phyloP scores from a whole-genome alignment of 2,113 vertebrate genomes.

The Pelecanus crispus region DNA sequence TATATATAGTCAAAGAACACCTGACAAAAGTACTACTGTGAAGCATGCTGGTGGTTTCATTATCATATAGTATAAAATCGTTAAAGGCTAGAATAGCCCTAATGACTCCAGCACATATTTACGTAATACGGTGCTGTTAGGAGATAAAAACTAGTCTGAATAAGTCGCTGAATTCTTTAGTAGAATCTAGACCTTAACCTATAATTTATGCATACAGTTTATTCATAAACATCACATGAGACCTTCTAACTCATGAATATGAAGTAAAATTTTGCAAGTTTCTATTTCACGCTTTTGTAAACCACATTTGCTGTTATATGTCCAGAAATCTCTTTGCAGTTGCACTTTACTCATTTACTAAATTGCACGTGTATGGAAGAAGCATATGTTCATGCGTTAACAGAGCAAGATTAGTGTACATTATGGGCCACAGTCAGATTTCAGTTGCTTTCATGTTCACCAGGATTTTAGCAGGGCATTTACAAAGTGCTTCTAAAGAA shows the following conservation, averaged over 20 bases:
- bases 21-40: not conserved
- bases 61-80: not conserved
- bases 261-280: not conserved
- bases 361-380: not conserved
- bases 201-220: not conserved
- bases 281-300: not conserved
- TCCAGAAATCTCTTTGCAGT: not conserved
- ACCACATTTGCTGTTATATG: fast-evolving
- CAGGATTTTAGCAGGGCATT: not conserved
- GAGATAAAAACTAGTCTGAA: not conserved
- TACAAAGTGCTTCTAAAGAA: not conserved
- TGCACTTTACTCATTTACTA: not conserved
- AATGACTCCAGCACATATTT: not conserved
- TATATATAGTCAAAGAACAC: not conserved
- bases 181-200: not conserved
- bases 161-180: not conserved
- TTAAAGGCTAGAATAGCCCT: not conserved
- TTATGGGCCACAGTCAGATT: not conserved
- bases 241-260: not conserved
- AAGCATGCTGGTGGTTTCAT: not conserved
- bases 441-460: not conserved
- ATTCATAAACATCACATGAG: not conserved
- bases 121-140: not conserved
- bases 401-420: not conserved
- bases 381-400: not conserved